These are phyloP conservation scores for Eilema caniola DNA, from an alignment of 2,888 invertebrate species.

Conservation along the genomic window DNA sequence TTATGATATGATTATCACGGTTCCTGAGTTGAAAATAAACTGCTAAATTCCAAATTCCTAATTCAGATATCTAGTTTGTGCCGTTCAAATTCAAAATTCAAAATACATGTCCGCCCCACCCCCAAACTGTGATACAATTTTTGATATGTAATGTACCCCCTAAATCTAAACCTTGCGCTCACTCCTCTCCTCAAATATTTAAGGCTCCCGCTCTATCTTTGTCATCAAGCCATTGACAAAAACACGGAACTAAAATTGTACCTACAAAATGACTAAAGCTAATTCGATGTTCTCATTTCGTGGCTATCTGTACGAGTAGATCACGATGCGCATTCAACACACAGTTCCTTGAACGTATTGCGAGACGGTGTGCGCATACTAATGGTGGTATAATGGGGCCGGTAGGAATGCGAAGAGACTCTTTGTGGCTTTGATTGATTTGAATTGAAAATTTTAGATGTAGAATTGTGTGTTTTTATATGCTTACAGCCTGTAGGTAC, in stretches of 20 bases:
- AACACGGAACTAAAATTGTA: constrained; percentile 41
- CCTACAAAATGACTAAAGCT: constrained; percentile 4
- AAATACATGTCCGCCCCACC: no score
- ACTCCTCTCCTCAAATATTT: no score
- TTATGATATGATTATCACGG: no score
- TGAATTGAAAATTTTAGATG: neutral
- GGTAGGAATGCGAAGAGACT: constrained; percentile 22
- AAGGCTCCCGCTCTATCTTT: no score
- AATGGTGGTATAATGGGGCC: constrained; percentile 11
- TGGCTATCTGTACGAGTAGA: constrained; percentile 13
- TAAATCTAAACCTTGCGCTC: no score
- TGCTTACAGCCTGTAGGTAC: no score
- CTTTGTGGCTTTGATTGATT: neutral
- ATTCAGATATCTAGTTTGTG: no score
- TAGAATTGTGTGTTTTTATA: neutral
- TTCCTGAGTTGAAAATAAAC: no score
- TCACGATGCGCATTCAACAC: constrained; percentile 20
- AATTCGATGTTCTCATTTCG: constrained; percentile 20
- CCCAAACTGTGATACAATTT: no score
- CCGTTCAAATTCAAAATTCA: no score
- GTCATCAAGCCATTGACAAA: constrained; percentile 23
- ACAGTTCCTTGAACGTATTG: constrained; percentile 17
- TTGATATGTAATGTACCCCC: no score
- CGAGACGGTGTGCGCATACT: constrained; percentile 19
- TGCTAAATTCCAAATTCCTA: no score